Evolutionary conservation across 2,888 invertebrate genomes (phyloP), one percentile per base, ranked within the genome.

Genomic region (Branchinecta sandiegonensis): DNA sequence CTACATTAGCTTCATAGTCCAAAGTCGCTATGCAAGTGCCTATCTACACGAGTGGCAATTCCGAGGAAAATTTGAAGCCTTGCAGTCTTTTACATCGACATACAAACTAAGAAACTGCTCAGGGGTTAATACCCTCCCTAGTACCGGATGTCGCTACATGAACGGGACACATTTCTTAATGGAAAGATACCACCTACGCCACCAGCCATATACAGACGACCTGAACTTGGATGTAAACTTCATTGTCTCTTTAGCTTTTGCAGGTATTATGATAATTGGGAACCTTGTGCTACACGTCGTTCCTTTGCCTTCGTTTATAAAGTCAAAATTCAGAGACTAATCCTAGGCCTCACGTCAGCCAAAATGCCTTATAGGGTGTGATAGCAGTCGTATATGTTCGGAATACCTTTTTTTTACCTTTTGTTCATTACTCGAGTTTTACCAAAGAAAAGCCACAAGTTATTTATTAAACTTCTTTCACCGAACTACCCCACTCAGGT

Each of bases 281-380:
- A 93, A 93, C 76, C 86, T 91, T 77, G 83, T 94, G 71, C 79
- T 93, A 68, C 94, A 93, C 78, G 79, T 92, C 65, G 82, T 93
- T 73, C 93, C 93, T 0, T 78, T 93, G 73, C 92, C 93, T 0
- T 85, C 86, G 48, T 89, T 87, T 75, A 83, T 93, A 13, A 89
- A 89, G 75, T 87, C 88, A 71, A 94, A 94, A 79, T 94, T 93
- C 79, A 84, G 90, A 75, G 89, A 90, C 75, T 86, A 77, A 80
- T 73, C 8, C 7, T 14, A 56, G n/a, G 14, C 9, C 56, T 56
- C n/a, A 56, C 7, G 23, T 17, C 11, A 56, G 37, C 37, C 37
- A 4, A 37, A 37, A 37, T 5, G 37, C 5, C 37, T 37, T 37
- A 3, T 37, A 37, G 37, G 6, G 37, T 37, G 37, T 37, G 37